Percentiles rank a stretch among this genome's conserved stretches.
Evolutionary conservation across 2,113 vertebrate species (phyloP).

Genomic region (Prunella himalayana): DNA sequence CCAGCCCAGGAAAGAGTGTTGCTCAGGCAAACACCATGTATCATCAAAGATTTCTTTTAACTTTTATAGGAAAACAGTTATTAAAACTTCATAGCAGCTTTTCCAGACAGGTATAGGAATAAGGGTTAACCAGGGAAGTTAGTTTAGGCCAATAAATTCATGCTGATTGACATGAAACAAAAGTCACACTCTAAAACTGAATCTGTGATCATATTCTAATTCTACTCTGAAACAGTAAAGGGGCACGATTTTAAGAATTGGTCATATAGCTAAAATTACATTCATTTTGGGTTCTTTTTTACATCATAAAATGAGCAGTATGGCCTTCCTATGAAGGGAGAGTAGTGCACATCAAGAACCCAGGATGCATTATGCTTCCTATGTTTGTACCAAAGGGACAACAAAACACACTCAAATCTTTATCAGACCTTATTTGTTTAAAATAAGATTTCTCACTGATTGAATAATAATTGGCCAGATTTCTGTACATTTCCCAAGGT

Average conservation of each 20-base stretch:
- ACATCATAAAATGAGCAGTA: background rate
- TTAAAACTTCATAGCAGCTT: background rate
- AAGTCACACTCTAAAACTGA: background rate
- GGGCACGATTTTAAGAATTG: background rate
- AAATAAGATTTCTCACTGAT: background rate
- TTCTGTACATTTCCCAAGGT: background rate
- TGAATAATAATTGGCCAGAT: background rate
- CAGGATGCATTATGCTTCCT: background rate
- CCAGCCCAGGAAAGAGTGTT: background rate
- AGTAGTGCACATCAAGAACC: background rate
- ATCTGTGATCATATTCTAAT: background rate
- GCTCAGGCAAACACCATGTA: background rate
- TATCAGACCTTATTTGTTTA: background rate
- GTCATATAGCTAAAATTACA: background rate
- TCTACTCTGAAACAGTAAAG: background rate
- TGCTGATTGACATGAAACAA: background rate
- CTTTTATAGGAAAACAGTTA: background rate
- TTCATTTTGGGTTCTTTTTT: background rate
- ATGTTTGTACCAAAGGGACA: background rate
- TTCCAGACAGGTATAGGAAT: background rate
- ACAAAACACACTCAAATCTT: background rate
- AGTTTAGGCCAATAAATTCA: background rate
- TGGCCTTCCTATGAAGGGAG: background rate
- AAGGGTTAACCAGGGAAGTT: background rate
- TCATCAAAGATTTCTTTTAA: background rate